A percentile compares a stretch with the other conserved stretches of the same genome.
phyloP scores from a whole-genome alignment of 1,140 invertebrate species.

The Eciton burchellii region DNA sequence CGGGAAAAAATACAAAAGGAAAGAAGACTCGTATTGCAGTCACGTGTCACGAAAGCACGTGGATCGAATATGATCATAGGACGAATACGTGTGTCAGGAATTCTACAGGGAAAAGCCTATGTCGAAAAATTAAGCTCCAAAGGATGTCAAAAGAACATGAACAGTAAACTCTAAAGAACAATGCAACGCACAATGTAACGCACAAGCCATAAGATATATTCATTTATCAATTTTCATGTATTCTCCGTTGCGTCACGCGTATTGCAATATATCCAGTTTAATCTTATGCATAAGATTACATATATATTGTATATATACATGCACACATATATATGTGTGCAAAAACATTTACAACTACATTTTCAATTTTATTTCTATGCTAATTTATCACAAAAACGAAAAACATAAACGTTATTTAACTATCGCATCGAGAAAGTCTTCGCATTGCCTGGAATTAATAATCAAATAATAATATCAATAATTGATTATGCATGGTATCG shows the following conservation, averaged over 20 bases:
- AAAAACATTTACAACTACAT: too few relatives aligned
- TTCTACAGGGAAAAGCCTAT: background rate
- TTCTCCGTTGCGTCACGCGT: background rate
- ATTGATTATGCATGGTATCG: slow-evolving; percentile 4
- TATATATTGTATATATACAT: background rate
- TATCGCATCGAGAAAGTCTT: background rate
- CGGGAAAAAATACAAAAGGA: background rate
- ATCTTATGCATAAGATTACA: background rate
- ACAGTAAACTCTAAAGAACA: background rate
- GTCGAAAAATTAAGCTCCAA: background rate
- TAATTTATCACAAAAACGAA: too few relatives aligned
- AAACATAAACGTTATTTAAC: slow-evolving; percentile 4
- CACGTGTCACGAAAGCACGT: slow-evolving; percentile 65
- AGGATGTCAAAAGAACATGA: background rate
- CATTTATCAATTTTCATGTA: slow-evolving; percentile 13
- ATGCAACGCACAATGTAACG: too few relatives aligned
- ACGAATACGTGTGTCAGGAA: background rate
- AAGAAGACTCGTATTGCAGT: slow-evolving; percentile 52
- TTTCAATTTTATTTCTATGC: too few relatives aligned
- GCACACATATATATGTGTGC: background rate
- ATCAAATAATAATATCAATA: background rate
- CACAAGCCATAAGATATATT: background rate
- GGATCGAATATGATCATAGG: slow-evolving; percentile 55
- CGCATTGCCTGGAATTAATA: slow-evolving; percentile 21
- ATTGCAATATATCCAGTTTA: background rate